A percentile compares a stretch with the other conserved stretches of the same genome.
These are phyloP conservation scores for Psilanteris sp. DNA, from an alignment of 1,140 invertebrate species.

Conservation along the genomic window DNA sequence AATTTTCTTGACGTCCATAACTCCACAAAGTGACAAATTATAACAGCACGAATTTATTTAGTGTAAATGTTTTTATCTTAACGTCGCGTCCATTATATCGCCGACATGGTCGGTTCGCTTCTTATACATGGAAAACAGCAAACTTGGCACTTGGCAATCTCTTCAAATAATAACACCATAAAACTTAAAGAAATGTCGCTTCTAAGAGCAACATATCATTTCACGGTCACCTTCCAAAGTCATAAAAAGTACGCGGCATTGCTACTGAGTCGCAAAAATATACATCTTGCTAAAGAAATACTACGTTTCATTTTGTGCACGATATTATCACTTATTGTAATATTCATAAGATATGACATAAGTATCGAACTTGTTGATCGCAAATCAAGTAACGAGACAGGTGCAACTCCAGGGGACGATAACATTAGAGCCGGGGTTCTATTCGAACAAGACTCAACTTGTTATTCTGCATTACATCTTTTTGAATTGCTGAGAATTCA, in stretches of 20 bases:
- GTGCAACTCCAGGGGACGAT: no score
- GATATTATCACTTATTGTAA: constrained; percentile 52
- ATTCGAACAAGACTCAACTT: no score
- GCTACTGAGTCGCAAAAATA: constrained; percentile 41
- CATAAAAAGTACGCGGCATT: constrained; percentile 42
- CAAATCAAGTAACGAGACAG: no score
- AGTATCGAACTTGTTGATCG: no score
- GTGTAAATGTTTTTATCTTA: no score
- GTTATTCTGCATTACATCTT: no score
- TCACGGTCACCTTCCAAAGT: constrained; percentile 39
- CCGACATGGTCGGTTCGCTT: constrained; percentile 3
- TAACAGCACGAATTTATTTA: no score
- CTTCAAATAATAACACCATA: constrained; percentile 47
- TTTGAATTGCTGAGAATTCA: no score
- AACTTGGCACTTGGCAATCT: constrained; percentile 31
- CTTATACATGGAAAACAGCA: constrained; percentile 23
- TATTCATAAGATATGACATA: constrained; percentile 42
- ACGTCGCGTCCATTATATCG: no score
- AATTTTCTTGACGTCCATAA: no score
- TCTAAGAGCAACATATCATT: constrained; percentile 49
- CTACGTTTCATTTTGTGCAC: constrained; percentile 37
- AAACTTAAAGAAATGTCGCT: constrained; percentile 45
- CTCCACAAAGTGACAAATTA: no score
- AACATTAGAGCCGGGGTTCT: no score
- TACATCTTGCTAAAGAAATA: constrained; percentile 35